These are phyloP conservation scores for Montipora foliosa DNA, from an alignment of 64 coral and sea anemone genomes.

Conservation along the genomic window DNA sequence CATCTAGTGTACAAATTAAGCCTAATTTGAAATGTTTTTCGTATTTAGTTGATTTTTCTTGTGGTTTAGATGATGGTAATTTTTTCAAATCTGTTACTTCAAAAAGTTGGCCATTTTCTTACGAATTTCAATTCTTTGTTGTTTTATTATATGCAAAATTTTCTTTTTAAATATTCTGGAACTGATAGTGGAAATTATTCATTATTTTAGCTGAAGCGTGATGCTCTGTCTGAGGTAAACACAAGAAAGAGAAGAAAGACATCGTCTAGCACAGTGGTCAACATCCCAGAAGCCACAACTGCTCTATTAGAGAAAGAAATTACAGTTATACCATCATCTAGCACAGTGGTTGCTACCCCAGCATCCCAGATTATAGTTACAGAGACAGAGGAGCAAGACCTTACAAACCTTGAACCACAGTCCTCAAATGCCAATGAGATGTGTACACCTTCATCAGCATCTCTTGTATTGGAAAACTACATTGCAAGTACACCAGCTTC, in stretches of 20 bases:
- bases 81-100: neutral
- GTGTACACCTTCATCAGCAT: neutral
- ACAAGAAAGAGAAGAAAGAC: neutral
- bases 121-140: neutral
- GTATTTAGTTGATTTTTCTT: neutral
- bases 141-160: too few species aligned
- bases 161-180: too few species aligned
- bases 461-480: neutral
- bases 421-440: neutral
- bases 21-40: neutral
- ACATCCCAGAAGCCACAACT: neutral
- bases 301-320: neutral
- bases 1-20: neutral
- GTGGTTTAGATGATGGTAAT: neutral
- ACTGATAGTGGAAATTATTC: neutral
- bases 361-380: neutral
- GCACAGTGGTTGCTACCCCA: neutral
- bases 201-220: neutral
- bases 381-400: neutral
- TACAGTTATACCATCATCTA: neutral
- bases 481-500: slow-evolving; percentile 5
- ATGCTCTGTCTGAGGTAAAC: slow-evolving; percentile 10
- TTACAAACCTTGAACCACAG: neutral
- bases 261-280: neutral
- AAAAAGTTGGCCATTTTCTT: neutral